phyloP scores from a whole-genome alignment of 2,113 vertebrate species.

The Onychorhynchus coronatus region DNA sequence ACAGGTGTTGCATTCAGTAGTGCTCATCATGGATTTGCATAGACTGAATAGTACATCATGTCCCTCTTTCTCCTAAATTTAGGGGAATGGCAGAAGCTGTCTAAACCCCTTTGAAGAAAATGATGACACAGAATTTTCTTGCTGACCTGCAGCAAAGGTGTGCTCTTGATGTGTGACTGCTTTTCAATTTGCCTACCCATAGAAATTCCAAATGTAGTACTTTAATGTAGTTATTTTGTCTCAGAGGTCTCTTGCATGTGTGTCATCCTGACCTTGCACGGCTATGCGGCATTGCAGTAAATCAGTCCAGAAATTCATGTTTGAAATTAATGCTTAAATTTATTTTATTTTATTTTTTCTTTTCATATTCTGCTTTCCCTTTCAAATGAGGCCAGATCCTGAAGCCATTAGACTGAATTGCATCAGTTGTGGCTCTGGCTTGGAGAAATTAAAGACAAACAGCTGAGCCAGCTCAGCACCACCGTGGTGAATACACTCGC shows the following conservation, averaged over 20 bases:
- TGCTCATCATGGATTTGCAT: neutral
- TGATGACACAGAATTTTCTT: neutral
- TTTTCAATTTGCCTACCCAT: neutral
- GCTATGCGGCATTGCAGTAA: neutral
- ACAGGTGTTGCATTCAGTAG: neutral
- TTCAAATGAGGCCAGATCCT: conserved; percentile 41
- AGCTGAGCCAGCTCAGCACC: conserved; percentile 15
- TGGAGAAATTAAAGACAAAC: conserved; percentile 4
- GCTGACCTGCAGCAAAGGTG: conserved; percentile 32
- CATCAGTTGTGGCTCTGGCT: conserved; percentile 26
- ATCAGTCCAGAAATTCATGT: neutral
- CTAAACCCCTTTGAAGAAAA: conserved; percentile 50
- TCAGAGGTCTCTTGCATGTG: neutral
- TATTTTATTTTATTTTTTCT: neutral
- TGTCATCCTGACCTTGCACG: neutral
- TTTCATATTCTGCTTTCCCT: conserved; percentile 7
- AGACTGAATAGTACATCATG: neutral
- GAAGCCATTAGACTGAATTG: conserved; percentile 32
- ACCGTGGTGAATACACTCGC: neutral
- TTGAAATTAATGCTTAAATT: neutral
- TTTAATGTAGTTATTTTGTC: neutral
- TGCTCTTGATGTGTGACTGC: neutral
- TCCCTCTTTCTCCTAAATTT: conserved; percentile 5
- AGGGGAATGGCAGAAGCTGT: neutral
- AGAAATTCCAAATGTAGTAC: neutral